Evolutionary conservation across 2,888 invertebrate species (phyloP), one percentile per base, ranked within the genome.

Genomic region (Oxytorus armatus): DNA sequence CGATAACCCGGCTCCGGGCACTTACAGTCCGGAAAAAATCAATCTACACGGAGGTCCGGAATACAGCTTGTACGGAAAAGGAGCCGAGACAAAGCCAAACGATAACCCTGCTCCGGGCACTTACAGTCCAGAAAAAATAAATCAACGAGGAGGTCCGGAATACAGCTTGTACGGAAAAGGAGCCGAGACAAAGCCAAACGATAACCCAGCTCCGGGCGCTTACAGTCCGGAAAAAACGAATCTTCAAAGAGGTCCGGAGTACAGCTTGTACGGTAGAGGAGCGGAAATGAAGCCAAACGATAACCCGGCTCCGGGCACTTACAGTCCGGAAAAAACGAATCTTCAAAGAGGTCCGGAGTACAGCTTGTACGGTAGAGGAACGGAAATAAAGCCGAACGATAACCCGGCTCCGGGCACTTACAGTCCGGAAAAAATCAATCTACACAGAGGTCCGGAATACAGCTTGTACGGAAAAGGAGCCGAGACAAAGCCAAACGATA

Each of bases 331-430:
- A 82, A 94, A 93, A 74, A 92, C 92, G 73, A 90, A 91, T 39
- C 92, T 92, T 23, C 93, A 93, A 55, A 91, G 92, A 51, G 93
- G 93, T 4, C 93, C 93, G 42, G 87, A 93, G 3, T 93, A 93
- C 84, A 90, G 93, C n/a, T 93, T 94, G 89, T 89, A 94, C 89
- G 85, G 86, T 3, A 93, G 93, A 88, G 92, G 92, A 69, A 89
- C 92, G 18, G 70, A 89, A 3, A 81, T 86, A 21, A 92, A 90
- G n/a, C n/a, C n/a, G n/a, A n/a, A n/a, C 25, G 23, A 47, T 73
- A 69, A 44, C 77, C 25, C 33, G 65, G 95, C 94, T 21, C 95
- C 95, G 55, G 93, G 94, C 83, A 92, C 93, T 47, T 94, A 95
- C 88, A 92, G 90, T 82, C 93, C 93, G 2, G 94, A 94, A 82